These are phyloP conservation scores for Sphaeridia pumilis DNA, from an alignment of 2,888 invertebrate genomes.

Conservation along the genomic window DNA sequence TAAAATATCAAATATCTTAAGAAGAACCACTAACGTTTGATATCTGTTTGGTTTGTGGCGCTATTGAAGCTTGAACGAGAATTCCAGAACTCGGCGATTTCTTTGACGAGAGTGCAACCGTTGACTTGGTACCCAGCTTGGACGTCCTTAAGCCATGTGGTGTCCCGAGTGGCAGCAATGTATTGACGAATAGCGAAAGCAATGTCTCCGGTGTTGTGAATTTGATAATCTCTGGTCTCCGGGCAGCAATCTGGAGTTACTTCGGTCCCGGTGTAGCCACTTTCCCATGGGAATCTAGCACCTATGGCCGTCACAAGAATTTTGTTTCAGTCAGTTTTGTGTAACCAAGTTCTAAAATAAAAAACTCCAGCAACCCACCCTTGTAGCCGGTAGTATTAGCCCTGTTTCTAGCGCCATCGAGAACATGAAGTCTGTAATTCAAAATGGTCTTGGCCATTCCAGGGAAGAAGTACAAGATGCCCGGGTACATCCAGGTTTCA, in stretches of 20 bases:
- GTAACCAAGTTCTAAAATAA: neutral
- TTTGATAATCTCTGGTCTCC: slow-evolving; percentile 32
- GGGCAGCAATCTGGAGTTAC: slow-evolving; percentile 36
- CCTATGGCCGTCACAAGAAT: neutral
- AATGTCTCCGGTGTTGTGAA: slow-evolving; percentile 36
- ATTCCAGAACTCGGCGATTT: slow-evolving; percentile 36
- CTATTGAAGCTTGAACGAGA: slow-evolving; percentile 23
- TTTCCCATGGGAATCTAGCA: slow-evolving; percentile 36
- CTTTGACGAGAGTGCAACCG: slow-evolving; percentile 32
- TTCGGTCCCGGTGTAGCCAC: slow-evolving; percentile 34
- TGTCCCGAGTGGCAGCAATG: slow-evolving; percentile 30
- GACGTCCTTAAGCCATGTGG: slow-evolving; percentile 23
- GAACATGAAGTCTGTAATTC: slow-evolving; percentile 31
- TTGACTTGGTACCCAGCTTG: slow-evolving; percentile 18
- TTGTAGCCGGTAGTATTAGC: slow-evolving; percentile 26
- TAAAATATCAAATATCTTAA: too few relatives aligned
- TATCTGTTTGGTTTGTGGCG: slow-evolving; percentile 25
- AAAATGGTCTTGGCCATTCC: slow-evolving; percentile 30
- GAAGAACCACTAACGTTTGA: too few relatives aligned
- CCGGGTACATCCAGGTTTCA: slow-evolving; percentile 36
- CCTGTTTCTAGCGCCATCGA: slow-evolving; percentile 30
- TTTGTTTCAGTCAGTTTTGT: too few relatives aligned
- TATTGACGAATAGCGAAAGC: slow-evolving; percentile 35
- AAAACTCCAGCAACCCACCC: slow-evolving; percentile 13
- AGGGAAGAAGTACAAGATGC: slow-evolving; percentile 32